Evolutionary conservation across 2,888 invertebrate species (phyloP).

Genomic region (Chironomus tentans): DNA sequence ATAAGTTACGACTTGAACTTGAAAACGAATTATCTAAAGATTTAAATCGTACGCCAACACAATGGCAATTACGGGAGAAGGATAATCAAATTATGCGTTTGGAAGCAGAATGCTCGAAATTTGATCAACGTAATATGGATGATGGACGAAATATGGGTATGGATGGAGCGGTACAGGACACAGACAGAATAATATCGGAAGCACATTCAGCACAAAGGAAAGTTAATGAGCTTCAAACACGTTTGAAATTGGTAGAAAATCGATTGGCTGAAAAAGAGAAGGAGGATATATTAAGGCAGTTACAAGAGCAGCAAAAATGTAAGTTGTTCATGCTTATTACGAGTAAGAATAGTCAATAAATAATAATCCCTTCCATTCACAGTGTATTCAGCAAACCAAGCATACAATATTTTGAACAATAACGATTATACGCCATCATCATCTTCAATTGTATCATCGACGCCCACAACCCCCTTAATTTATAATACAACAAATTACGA

Average conservation of each 20-base stretch:
- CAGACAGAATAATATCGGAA: constrained; percentile 76
- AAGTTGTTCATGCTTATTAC: constrained; percentile 6
- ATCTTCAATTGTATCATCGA: constrained; percentile 30
- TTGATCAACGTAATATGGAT: constrained; percentile 78
- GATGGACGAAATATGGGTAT: constrained; percentile 71
- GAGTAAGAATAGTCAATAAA: neutral
- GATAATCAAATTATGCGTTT: constrained; percentile 61
- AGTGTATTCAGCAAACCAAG: constrained; percentile 8
- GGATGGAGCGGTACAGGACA: constrained; percentile 44
- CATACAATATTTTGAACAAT: constrained; percentile 16
- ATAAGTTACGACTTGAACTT: constrained; percentile 73
- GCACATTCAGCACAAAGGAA: constrained; percentile 76
- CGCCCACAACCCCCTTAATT: constrained; percentile 29
- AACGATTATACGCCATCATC: constrained; percentile 22
- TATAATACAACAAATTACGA: constrained; percentile 31
- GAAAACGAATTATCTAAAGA: constrained; percentile 60
- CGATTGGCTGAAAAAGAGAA: constrained; percentile 80
- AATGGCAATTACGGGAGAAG: constrained; percentile 55
- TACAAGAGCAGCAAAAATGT: constrained; percentile 57
- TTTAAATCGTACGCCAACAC: constrained; percentile 38
- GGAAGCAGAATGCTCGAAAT: constrained; percentile 73
- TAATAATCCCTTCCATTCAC: neutral
- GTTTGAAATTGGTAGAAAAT: constrained; percentile 78
- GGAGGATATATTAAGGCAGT: constrained; percentile 82
- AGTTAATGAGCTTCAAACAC: constrained; percentile 75